Percentiles rank a stretch among this genome's conserved stretches.
These are phyloP conservation scores for Nymphicus hollandicus DNA, from an alignment of 2,113 vertebrate species.

Conservation along the genomic window DNA sequence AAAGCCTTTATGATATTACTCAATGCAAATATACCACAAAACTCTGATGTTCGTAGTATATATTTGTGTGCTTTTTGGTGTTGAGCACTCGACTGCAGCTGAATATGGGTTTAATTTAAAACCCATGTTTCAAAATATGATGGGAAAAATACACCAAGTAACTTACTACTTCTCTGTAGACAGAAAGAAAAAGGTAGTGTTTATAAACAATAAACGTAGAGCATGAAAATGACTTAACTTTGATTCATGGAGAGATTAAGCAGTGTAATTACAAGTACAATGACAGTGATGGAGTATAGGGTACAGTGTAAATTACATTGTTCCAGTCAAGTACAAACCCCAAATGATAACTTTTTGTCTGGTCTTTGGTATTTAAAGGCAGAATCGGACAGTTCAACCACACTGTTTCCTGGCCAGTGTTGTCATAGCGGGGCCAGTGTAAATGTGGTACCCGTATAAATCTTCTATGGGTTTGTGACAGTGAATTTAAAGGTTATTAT, in stretches of 20 bases:
- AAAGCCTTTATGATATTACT: not conserved
- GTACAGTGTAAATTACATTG: not conserved
- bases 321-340: not conserved
- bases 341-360: not conserved
- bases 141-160: not conserved
- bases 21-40: not conserved
- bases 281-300: not conserved
- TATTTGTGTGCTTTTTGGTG: not conserved
- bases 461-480: not conserved
- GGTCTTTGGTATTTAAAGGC: not conserved
- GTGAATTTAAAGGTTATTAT: not conserved
- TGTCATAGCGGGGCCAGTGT: not conserved
- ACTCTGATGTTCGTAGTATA: not conserved
- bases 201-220: not conserved
- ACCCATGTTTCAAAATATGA: accelerated
- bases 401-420: not conserved
- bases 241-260: not conserved
- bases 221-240: not conserved
- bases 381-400: not conserved
- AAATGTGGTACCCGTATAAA: not conserved
- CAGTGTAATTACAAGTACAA: not conserved
- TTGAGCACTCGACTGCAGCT: not conserved
- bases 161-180: not conserved
- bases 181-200: not conserved
- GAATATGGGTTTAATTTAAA: not conserved